These are phyloP conservation scores for Epizoanthus illoricatus DNA, from an alignment of 92 coral and sea anemone genomes.

Conservation along the genomic window DNA sequence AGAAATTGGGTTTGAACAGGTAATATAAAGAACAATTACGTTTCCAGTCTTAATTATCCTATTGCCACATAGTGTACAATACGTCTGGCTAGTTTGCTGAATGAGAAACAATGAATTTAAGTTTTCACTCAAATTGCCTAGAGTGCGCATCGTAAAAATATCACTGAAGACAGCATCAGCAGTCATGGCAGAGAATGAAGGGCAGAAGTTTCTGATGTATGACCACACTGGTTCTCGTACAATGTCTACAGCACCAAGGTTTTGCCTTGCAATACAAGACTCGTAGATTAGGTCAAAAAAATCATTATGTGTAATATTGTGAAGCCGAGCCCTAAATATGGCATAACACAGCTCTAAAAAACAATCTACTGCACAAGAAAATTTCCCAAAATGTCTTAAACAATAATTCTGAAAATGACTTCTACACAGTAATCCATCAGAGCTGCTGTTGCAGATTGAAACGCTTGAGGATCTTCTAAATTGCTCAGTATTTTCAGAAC, in stretches of 20 bases:
- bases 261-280: slow-evolving; percentile 33
- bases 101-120: slow-evolving; percentile 47
- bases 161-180: slow-evolving; percentile 35
- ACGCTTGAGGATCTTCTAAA: slow-evolving; percentile 16
- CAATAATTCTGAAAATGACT: slow-evolving; percentile 25
- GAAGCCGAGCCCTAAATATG: slow-evolving; percentile 5
- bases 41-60: slow-evolving; percentile 33
- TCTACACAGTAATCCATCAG: slow-evolving; percentile 20
- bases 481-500: slow-evolving; percentile 34
- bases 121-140: slow-evolving; percentile 38
- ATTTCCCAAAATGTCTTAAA: slow-evolving; percentile 31
- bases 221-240: slow-evolving; percentile 30
- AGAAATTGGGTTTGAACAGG: slow-evolving; percentile 10
- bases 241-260: slow-evolving; percentile 22
- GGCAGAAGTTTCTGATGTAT: slow-evolving; percentile 15
- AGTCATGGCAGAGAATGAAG: slow-evolving; percentile 28
- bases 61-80: slow-evolving; percentile 43
- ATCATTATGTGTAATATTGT: slow-evolving; percentile 18
- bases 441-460: slow-evolving; percentile 28
- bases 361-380: slow-evolving; percentile 34
- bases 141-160: slow-evolving; percentile 28
- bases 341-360: slow-evolving; percentile 16
- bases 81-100: slow-evolving; percentile 42
- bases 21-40: slow-evolving; percentile 42
- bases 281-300: slow-evolving; percentile 15